Percentiles rank a stretch among this genome's conserved stretches.
phyloP scores from a whole-genome alignment of 2,888 invertebrate genomes.

The Syrphus vitripennis region DNA sequence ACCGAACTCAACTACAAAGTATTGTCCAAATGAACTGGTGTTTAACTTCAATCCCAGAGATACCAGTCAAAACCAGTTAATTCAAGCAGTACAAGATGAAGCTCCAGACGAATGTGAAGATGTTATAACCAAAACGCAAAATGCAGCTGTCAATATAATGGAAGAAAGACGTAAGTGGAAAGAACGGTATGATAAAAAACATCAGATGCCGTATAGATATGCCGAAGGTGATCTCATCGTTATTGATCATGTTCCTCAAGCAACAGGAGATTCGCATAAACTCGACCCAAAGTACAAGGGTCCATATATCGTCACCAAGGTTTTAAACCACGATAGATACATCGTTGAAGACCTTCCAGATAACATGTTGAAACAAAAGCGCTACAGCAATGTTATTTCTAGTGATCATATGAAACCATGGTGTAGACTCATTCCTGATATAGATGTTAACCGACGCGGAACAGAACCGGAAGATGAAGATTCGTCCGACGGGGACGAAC shows the following conservation, averaged over 20 bases:
- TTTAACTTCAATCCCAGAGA: not conserved
- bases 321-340: conserved; percentile 22
- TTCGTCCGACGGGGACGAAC: too few relatives aligned
- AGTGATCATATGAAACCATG: conserved; percentile 35
- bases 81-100: not conserved
- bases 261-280: conserved; percentile 34
- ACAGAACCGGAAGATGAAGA: not conserved
- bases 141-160: conserved; percentile 14
- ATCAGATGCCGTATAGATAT: conserved; percentile 3
- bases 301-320: conserved; percentile 15
- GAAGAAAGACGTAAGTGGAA: conserved; percentile 13
- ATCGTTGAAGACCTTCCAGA: conserved; percentile 44
- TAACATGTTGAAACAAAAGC: not conserved
- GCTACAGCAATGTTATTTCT: conserved; percentile 23
- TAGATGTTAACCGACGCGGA: not conserved
- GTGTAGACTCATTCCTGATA: conserved; percentile 25
- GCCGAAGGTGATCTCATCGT: conserved; percentile 25
- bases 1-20: not conserved
- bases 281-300: conserved; percentile 6
- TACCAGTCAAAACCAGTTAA: not conserved
- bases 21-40: not conserved
- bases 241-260: conserved; percentile 23
- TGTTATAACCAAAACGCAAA: not conserved
- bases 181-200: conserved; percentile 20
- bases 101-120: not conserved